These are phyloP conservation scores for Pasiphila rectangulata DNA, from an alignment of 2,888 invertebrate species.

Conservation along the genomic window DNA sequence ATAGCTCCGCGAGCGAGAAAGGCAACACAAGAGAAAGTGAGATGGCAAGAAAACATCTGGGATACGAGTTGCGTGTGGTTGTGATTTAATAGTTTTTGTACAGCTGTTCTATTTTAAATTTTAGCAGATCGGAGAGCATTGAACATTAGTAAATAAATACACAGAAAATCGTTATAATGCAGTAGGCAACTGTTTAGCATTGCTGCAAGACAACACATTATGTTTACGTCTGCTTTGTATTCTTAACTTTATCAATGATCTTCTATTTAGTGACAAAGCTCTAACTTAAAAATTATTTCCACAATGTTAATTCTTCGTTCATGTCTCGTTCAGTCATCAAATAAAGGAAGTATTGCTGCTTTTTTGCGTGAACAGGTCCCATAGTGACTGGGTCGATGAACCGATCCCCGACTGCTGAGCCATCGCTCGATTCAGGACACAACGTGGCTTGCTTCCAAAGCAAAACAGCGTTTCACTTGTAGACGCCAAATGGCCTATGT, in stretches of 20 bases:
- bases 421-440: conserved; percentile 5
- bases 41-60: conserved; percentile 58
- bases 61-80: conserved; percentile 37
- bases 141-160: conserved; percentile 18
- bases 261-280: too few relatives aligned
- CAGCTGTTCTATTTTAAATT: conserved; percentile 35
- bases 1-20: conserved; percentile 36
- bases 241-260: too few relatives aligned
- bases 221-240: too few relatives aligned
- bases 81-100: conserved; percentile 43
- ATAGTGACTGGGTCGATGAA: conserved; percentile 11
- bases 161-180: conserved; percentile 14
- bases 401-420: conserved; percentile 12
- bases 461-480: not conserved
- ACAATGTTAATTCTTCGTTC: not conserved
- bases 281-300: too few relatives aligned
- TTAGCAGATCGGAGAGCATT: conserved; percentile 24
- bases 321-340: not conserved
- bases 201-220: conserved; percentile 4
- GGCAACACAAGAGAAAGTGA: conserved; percentile 33
- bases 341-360: not conserved
- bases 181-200: conserved; percentile 9
- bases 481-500: not conserved
- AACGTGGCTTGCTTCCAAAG: not conserved
- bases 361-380: conserved; percentile 7